Base-by-base conservation (phyloP, 2,113 vertebrate species). In the Nansenia antarctica region DNA sequence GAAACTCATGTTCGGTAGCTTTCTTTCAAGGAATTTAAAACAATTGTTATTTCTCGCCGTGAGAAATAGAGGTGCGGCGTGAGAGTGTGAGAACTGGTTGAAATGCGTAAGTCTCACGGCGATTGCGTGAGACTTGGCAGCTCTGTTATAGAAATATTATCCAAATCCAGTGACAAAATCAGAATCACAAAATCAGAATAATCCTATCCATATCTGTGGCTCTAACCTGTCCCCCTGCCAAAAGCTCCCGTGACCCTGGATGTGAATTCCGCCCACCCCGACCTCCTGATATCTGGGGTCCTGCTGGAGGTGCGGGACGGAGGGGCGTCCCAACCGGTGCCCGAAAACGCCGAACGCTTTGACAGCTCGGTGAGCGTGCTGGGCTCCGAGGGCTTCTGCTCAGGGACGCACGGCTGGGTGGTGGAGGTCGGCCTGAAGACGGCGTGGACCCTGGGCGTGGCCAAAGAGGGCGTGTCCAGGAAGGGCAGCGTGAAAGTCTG, bases 391-490 rank as follows among this genome's bases (percentile, higher is more conserved):
- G 42, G 37, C 62, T 65, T 76, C 68, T 49, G 61, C 18, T 58
- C 68, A 1, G 68, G 73, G 7, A 64, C 8, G 11, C 68, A 76
- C 73, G 47, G 53, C 61, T 71, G 73, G 68, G 68, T 71, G 27
- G 62, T 76, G 52, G 20, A 76, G 18, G 31, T 60, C 22, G 62
- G 39, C 22, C 35, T 24, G 29, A 71, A 65, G 52, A 47, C 24
- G 1, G 61, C 22, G 15, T 76, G 68, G 73, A 65, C 29, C 9
- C 37, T 76, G 20, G 68, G 73, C 6, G 27, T 76, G 14, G 67
- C 62, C 26, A 54, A 52, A 24, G 62, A 58, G 30, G 2, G 34
- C 3, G 34, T 70, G 18, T 14, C 29, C 34, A 20, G 68, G 52
- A 76, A 76, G 45, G 61, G 58, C 26, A 37, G 8, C n/a, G 53